Evolutionary conservation across 2,797 vertebrate species (phyloP).

Genomic region (Falco naumanni): DNA sequence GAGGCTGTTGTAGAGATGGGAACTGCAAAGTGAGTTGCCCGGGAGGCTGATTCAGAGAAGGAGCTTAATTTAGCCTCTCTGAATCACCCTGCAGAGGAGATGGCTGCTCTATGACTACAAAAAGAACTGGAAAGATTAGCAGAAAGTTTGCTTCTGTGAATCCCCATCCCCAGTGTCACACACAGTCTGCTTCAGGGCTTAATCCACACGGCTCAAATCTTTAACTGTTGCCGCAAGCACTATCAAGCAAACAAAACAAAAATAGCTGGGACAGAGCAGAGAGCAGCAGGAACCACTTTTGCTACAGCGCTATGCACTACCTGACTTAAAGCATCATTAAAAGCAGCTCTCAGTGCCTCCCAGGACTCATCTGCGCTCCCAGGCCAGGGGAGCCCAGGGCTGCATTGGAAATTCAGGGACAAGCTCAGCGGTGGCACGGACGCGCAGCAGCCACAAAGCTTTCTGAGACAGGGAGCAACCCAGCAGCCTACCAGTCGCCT

Average conservation of each 20-base stretch:
- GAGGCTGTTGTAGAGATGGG: background rate
- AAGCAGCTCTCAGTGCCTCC: accelerated
- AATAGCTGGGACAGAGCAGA: background rate
- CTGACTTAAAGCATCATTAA: background rate
- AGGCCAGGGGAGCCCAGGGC: background rate
- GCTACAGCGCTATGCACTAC: accelerated
- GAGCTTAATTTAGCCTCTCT: constrained; percentile 35
- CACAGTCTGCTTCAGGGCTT: background rate
- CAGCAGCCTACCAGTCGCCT: background rate
- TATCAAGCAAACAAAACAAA: background rate
- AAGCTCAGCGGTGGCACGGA: accelerated
- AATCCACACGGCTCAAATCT: background rate
- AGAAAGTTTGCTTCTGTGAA: background rate
- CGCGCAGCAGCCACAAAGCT: background rate
- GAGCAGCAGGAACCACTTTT: background rate
- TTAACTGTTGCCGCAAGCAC: background rate
- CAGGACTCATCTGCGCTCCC: accelerated
- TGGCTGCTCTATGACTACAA: background rate
- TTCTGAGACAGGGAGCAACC: background rate
- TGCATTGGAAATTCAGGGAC: background rate
- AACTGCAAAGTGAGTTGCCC: background rate
- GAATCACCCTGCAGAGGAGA: constrained; percentile 45
- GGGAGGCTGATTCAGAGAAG: constrained; percentile 1
- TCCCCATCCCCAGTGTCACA: background rate
- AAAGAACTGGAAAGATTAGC: background rate